Conservation (phyloP, 2,888 invertebrate genomes). For the Cheilosia grossa region DNA sequence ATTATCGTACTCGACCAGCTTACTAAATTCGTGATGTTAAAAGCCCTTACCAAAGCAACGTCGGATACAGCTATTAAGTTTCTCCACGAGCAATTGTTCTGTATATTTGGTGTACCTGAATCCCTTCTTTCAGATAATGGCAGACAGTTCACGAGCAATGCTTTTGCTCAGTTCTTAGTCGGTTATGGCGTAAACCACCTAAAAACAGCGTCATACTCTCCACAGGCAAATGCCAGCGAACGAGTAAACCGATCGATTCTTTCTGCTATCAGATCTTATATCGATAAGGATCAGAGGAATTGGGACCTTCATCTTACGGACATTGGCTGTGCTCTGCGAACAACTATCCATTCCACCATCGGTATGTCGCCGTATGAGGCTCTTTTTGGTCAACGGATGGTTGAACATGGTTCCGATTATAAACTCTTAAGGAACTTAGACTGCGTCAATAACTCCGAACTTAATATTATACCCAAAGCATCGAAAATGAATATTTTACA, state of each 20-base stretch:
- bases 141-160: not conserved
- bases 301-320: conserved; percentile 14
- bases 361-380: conserved; percentile 29
- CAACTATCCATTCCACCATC: not conserved
- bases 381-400: conserved; percentile 13
- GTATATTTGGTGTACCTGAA: conserved; percentile 30
- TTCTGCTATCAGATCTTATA: conserved; percentile 66
- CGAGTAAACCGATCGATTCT: conserved; percentile 4
- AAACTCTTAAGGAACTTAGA: not conserved
- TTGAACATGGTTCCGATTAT: conserved; percentile 12
- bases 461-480: no score
- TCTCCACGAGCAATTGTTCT: conserved; percentile 6
- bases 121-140: conserved; percentile 28
- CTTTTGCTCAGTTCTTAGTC: not conserved
- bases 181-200: conserved; percentile 44
- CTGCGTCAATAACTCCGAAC: not conserved
- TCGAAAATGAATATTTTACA: no score
- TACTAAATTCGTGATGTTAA: conserved; percentile 31
- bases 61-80: not conserved
- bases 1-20: conserved; percentile 31
- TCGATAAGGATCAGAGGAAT: not conserved
- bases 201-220: conserved; percentile 73
- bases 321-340: conserved; percentile 17
- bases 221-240: conserved; percentile 5
- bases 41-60: conserved; percentile 6